Conservation (phyloP, 2,113 vertebrate genomes). For the Pungitius pungitius region DNA sequence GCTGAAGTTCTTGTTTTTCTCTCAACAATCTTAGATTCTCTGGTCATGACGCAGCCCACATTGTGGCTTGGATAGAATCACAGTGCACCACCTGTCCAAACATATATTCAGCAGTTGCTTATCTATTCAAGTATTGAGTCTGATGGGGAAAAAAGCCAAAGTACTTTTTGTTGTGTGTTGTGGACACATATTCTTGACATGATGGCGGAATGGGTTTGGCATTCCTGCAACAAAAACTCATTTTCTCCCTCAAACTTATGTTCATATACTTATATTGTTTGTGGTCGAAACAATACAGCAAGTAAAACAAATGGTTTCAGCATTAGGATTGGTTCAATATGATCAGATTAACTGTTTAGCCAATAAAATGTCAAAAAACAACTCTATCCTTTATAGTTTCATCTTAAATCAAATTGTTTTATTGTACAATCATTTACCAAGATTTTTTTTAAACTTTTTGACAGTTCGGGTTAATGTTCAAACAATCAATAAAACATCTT, state of each 20-base stretch:
- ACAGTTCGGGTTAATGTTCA: not conserved
- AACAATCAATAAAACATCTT: not conserved
- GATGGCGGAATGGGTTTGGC: constrained; percentile 5
- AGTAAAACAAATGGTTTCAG: not conserved
- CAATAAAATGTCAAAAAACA: not conserved
- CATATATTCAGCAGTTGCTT: constrained; percentile 46
- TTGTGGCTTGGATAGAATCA: constrained; percentile 42
- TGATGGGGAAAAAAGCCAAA: not conserved
- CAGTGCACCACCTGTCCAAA: constrained; percentile 73
- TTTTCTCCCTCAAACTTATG: not conserved
- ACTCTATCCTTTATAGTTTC: not conserved
- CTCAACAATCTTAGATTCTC: constrained; percentile 46
- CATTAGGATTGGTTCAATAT: not conserved
- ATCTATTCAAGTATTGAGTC: constrained; percentile 49
- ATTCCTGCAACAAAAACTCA: constrained; percentile 16
- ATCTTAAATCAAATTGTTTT: not conserved
- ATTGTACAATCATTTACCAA: not conserved
- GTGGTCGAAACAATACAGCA: not conserved
- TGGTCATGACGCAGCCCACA: constrained; percentile 45
- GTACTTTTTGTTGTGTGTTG: constrained; percentile 22
- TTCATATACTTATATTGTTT: not conserved
- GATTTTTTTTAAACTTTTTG: not conserved
- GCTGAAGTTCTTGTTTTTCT: constrained; percentile 39
- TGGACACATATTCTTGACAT: constrained; percentile 31
- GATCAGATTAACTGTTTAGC: not conserved